Evolutionary conservation across 37 sponge, comb jelly and placozoan species (phyloP).

Genomic region (Beroe ovata): DNA sequence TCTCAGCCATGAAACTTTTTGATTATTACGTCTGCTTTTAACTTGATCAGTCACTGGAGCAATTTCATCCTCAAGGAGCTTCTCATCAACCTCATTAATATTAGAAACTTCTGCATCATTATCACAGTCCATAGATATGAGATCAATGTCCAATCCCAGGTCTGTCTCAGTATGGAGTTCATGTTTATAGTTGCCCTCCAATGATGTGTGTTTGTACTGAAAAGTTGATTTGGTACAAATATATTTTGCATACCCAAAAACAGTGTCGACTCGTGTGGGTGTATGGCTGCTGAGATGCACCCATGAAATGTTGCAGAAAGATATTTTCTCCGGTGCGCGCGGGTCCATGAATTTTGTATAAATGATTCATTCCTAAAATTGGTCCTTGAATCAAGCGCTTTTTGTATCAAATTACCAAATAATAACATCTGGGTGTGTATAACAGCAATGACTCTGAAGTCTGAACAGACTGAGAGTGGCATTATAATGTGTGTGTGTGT

Average conservation of each 20-base stretch:
- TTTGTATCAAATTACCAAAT: no score
- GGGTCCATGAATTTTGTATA: no score
- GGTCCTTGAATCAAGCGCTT: no score
- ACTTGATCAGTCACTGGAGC: constrained; percentile 32
- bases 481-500: no score
- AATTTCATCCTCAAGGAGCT: constrained; percentile 88
- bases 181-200: constrained; percentile 94
- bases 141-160: constrained; percentile 90
- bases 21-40: constrained; percentile 2
- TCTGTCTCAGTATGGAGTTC: constrained; percentile 93
- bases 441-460: no score
- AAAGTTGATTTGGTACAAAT: constrained; percentile 67
- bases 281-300: neutral
- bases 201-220: constrained; percentile 92
- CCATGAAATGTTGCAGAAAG: neutral
- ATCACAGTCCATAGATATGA: constrained; percentile 75
- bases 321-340: no score
- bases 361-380: no score
- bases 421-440: no score
- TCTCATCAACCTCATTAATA: constrained; percentile 84
- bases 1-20: constrained; percentile 86
- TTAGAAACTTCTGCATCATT: constrained; percentile 64
- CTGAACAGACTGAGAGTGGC: no score
- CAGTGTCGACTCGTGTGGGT: neutral
- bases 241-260: neutral